Evolutionary conservation across 2,888 invertebrate species (phyloP).

Genomic region (Archips xylosteana): DNA sequence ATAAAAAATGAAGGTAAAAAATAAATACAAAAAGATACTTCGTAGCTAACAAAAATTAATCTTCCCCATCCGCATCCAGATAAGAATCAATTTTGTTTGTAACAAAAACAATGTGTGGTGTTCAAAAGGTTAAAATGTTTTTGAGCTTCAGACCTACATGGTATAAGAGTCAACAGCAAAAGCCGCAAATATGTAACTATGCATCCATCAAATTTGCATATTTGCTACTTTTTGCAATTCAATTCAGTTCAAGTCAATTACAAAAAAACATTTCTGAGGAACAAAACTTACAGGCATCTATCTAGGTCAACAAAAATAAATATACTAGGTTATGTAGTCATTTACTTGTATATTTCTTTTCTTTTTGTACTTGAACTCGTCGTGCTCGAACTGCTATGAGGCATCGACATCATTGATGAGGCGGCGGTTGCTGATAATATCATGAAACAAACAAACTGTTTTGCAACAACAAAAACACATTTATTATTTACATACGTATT

Average conservation of each 20-base stretch:
- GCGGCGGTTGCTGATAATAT: slow-evolving; percentile 18
- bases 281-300: slow-evolving; percentile 4
- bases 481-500: not conserved
- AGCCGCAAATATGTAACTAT: too few relatives aligned
- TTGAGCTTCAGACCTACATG: too few relatives aligned
- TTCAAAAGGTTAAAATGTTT: too few relatives aligned
- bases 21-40: too few relatives aligned
- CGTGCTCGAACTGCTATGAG: slow-evolving; percentile 81
- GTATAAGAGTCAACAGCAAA: too few relatives aligned
- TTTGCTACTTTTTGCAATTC: not conserved
- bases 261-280: not conserved
- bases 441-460: slow-evolving; percentile 23
- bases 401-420: slow-evolving; percentile 73
- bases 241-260: not conserved
- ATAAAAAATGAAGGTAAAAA: too few relatives aligned
- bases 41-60: too few relatives aligned
- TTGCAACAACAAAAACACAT: not conserved
- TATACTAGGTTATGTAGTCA: slow-evolving; percentile 40
- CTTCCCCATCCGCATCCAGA: too few relatives aligned
- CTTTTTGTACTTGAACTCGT: slow-evolving; percentile 81
- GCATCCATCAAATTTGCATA: not conserved
- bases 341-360: slow-evolving; percentile 84
- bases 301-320: slow-evolving; percentile 39
- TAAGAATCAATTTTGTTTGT: too few relatives aligned
- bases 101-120: too few relatives aligned